Conservation (phyloP, 2,113 vertebrate species). For the Poicephalus meyeri region DNA sequence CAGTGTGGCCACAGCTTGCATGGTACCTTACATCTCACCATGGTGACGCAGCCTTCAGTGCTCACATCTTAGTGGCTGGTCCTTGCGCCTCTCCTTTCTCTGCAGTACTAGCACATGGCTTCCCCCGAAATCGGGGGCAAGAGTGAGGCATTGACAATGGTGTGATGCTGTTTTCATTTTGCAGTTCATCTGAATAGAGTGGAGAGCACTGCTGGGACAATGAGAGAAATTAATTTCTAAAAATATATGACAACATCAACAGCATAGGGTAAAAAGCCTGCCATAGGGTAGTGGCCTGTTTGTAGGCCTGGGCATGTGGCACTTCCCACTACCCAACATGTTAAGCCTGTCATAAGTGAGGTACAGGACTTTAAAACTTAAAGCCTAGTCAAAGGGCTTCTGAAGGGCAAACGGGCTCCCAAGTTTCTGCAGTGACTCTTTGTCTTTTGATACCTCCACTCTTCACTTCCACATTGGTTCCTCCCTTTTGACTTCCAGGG, state of each 20-base stretch:
- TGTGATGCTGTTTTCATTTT: slow-evolving; percentile 34
- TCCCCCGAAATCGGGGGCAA: background rate
- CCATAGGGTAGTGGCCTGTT: background rate
- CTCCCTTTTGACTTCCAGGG: background rate
- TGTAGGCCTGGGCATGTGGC: background rate
- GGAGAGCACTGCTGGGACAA: background rate
- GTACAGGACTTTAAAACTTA: background rate
- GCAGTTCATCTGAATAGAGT: slow-evolving; percentile 43
- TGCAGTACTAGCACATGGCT: fast-evolving
- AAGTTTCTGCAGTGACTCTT: background rate
- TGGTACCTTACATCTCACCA: fast-evolving
- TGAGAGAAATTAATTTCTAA: background rate
- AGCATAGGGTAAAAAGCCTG: background rate
- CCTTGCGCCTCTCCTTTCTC: background rate
- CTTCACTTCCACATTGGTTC: background rate
- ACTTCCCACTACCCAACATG: background rate
- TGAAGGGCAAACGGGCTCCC: background rate
- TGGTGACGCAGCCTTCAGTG: fast-evolving
- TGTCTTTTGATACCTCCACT: background rate
- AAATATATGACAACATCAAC: background rate
- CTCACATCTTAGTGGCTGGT: fast-evolving
- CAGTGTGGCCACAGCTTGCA: background rate
- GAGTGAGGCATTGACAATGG: background rate
- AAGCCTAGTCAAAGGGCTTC: background rate
- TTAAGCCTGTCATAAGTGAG: background rate